phyloP scores from a whole-genome alignment of 2,113 vertebrate genomes.

The Ictalurus furcatus region DNA sequence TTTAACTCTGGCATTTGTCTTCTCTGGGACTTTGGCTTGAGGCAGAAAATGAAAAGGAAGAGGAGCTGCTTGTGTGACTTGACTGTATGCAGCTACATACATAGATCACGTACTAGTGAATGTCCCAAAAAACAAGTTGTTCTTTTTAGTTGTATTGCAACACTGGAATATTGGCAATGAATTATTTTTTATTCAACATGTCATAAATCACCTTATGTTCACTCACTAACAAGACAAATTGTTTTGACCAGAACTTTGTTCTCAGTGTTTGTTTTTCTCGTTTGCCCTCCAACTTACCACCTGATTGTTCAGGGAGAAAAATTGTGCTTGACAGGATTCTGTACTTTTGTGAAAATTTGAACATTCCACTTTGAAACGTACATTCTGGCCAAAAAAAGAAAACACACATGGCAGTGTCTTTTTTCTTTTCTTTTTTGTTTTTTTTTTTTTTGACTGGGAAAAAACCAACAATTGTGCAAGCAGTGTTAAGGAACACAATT shows the following conservation, averaged over 20 bases:
- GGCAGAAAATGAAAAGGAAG: not conserved
- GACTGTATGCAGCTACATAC: not conserved
- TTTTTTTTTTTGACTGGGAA: not conserved
- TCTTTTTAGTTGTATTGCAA: conserved; percentile 5
- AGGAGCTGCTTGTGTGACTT: not conserved
- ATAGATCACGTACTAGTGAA: not conserved
- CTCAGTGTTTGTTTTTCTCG: conserved; percentile 6
- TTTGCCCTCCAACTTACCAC: conserved; percentile 2
- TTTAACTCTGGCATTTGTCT: not conserved
- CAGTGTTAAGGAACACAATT: not conserved
- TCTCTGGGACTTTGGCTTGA: not conserved
- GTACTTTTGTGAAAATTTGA: not conserved
- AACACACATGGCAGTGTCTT: not conserved
- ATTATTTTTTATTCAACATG: conserved; percentile 1
- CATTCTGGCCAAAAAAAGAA: not conserved
- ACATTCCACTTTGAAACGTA: not conserved
- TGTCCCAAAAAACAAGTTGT: not conserved
- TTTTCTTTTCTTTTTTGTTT: not conserved
- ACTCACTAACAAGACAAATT: not conserved
- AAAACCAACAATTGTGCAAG: not conserved
- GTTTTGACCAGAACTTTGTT: conserved; percentile 1
- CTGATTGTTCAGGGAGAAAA: not conserved
- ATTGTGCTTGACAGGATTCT: not conserved
- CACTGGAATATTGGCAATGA: not conserved
- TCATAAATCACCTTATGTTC: conserved; percentile 9